These are phyloP conservation scores for Myrmecophaga tridactyla DNA, from an alignment of 2,113 vertebrate species.

Conservation along the genomic window DNA sequence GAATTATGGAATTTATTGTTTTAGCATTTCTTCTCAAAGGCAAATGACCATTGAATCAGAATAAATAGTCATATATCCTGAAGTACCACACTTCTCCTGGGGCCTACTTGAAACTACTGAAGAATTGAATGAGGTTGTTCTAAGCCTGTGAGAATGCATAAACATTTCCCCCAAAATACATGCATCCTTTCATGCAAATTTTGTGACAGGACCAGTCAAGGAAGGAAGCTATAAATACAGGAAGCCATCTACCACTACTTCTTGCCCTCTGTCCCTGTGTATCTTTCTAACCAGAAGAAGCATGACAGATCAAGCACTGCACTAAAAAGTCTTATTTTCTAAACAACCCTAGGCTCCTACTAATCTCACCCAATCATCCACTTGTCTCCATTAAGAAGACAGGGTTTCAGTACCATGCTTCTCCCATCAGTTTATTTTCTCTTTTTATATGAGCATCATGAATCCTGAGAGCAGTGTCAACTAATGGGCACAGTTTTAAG, in stretches of 20 bases:
- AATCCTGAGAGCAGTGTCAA: neutral
- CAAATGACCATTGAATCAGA: neutral
- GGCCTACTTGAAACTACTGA: neutral
- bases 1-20: neutral
- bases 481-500: neutral
- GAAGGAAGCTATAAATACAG: neutral
- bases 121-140: neutral
- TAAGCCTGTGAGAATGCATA: neutral
- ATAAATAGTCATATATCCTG: neutral
- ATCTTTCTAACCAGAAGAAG: neutral
- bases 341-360: neutral
- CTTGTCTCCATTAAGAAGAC: neutral
- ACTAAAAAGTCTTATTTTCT: neutral
- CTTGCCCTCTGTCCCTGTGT: neutral
- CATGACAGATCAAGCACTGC: neutral
- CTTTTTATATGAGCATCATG: neutral
- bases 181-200: neutral
- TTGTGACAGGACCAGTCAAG: neutral
- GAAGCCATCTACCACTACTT: neutral
- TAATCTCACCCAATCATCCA: accelerated
- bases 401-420: neutral
- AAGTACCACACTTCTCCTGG: neutral
- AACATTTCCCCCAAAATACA: neutral
- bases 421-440: neutral
- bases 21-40: neutral